Evolutionary conservation across 2,888 invertebrate genomes (phyloP).

Genomic region (Drosophila tripunctata): DNA sequence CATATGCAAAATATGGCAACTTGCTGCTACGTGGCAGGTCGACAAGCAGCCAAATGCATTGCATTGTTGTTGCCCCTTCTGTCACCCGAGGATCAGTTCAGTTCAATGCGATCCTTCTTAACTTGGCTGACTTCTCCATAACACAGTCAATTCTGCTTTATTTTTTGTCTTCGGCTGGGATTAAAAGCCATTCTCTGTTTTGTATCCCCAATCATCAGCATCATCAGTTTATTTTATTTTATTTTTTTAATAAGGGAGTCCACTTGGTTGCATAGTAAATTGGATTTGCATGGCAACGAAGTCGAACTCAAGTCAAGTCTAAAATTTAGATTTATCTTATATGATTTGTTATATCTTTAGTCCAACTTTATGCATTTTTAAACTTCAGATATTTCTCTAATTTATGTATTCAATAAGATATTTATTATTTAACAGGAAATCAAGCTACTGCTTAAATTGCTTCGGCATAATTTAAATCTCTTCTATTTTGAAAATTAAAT

Average conservation of each 20-base stretch:
- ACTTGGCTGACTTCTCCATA: not conserved
- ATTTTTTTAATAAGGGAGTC: not conserved
- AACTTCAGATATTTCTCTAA: too few species aligned
- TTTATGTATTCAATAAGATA: too few species aligned
- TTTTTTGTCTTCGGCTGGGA: not conserved
- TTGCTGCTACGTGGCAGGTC: slow-evolving; percentile 28
- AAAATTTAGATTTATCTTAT: not conserved
- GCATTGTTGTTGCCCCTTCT: slow-evolving; percentile 3
- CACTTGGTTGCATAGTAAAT: not conserved
- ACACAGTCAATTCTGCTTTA: not conserved
- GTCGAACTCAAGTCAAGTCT: not conserved
- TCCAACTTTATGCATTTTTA: too few species aligned
- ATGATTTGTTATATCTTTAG: too few species aligned
- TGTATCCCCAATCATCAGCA: not conserved
- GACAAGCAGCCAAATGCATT: not conserved
- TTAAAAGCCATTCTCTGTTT: slow-evolving; percentile 14
- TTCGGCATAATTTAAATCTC: too few species aligned
- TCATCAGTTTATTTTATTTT: not conserved
- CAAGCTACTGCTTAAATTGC: too few species aligned
- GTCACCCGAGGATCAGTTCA: slow-evolving; percentile 15
- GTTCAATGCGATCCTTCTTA: slow-evolving; percentile 19
- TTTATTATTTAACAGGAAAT: too few species aligned
- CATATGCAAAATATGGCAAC: slow-evolving; percentile 59
- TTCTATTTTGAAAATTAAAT: too few species aligned
- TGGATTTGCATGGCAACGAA: not conserved